These are phyloP conservation scores for Leptinotarsa juncta DNA, from an alignment of 2,888 invertebrate genomes.

Conservation along the genomic window DNA sequence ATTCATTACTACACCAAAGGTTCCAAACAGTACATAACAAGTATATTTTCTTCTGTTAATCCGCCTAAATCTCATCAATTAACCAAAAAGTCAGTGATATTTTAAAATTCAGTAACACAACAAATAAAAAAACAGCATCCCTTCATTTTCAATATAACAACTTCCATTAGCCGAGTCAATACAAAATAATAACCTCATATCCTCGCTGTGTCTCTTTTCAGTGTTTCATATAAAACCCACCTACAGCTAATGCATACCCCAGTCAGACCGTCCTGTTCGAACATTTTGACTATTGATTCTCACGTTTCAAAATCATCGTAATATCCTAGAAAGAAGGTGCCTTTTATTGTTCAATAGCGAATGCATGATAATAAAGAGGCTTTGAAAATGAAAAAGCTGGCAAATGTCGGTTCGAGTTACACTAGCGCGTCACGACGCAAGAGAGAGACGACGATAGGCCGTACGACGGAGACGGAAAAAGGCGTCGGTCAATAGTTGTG, in stretches of 20 bases:
- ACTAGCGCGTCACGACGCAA: conserved; percentile 52
- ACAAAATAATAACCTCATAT: too few relatives aligned
- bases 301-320: conserved; percentile 33
- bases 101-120: too few relatives aligned
- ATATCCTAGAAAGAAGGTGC: conserved; percentile 37
- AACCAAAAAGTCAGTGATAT: too few relatives aligned
- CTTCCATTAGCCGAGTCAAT: too few relatives aligned
- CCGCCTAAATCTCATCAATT: too few relatives aligned
- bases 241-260: background rate
- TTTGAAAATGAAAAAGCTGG: conserved; percentile 46
- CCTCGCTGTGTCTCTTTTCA: too few relatives aligned
- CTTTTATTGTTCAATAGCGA: conserved; percentile 45
- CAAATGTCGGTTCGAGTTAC: conserved; percentile 49
- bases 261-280: background rate
- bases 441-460: conserved; percentile 47
- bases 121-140: too few relatives aligned
- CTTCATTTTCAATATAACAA: too few relatives aligned
- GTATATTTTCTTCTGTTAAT: too few relatives aligned
- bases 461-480: conserved; percentile 45
- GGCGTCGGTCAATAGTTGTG: conserved; percentile 56
- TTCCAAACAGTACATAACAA: too few relatives aligned
- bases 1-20: too few relatives aligned
- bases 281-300: conserved; percentile 26
- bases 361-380: conserved; percentile 41
- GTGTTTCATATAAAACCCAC: conserved; percentile 5